Evolutionary conservation across 2,888 invertebrate genomes (phyloP).

Genomic region (Lasioglossum vierecki): DNA sequence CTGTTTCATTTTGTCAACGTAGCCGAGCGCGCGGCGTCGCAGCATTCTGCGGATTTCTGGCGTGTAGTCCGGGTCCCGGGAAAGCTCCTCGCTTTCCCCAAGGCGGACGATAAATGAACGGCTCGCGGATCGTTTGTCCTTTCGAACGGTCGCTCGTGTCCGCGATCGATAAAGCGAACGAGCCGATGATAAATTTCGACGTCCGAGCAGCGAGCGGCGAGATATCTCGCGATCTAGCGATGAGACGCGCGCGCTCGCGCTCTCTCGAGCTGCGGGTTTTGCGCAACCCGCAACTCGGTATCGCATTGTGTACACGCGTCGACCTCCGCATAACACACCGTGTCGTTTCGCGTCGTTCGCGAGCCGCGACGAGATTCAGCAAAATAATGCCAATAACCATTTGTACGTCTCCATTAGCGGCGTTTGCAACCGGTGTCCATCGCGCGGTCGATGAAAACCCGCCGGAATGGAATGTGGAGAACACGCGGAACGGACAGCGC

Average conservation of each 20-base stretch:
- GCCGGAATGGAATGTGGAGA: constrained; percentile 44
- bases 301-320: constrained; percentile 40
- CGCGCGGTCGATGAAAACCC: constrained; percentile 47
- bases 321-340: constrained; percentile 28
- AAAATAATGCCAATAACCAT: constrained; percentile 54
- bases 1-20: constrained; percentile 6
- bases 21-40: not conserved
- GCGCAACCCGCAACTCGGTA: constrained; percentile 24
- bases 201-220: constrained; percentile 17
- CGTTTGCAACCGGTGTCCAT: constrained; percentile 28
- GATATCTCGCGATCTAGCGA: constrained; percentile 42
- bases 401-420: constrained; percentile 63
- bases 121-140: constrained; percentile 42
- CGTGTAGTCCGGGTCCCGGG: constrained; percentile 7
- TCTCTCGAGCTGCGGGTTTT: constrained; percentile 22
- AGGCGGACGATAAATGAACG: constrained; percentile 9
- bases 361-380: constrained; percentile 26
- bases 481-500: constrained; percentile 48
- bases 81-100: constrained; percentile 25
- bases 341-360: constrained; percentile 27
- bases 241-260: constrained; percentile 22
- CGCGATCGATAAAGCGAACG: constrained; percentile 49
- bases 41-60: constrained; percentile 8
- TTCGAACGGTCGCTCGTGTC: constrained; percentile 25
- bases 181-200: constrained; percentile 61